Conservation (phyloP, 92 coral and sea anemone species). For the Zoanthus sociatus region DNA sequence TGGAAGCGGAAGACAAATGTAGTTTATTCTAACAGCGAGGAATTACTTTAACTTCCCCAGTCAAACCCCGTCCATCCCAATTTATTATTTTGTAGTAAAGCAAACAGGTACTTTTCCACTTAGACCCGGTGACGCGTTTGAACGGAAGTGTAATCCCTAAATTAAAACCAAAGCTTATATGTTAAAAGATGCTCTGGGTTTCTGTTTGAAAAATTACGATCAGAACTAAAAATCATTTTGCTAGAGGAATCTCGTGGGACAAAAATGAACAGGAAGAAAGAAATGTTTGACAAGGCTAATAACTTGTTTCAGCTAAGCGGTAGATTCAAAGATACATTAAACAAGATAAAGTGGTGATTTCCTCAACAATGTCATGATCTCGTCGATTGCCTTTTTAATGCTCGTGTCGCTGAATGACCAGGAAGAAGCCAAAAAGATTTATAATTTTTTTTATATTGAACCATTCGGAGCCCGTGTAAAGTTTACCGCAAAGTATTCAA, state of each 20-base stretch:
- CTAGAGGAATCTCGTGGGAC: background rate
- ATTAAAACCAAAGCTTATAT: slow-evolving; percentile 8
- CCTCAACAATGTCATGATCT: background rate
- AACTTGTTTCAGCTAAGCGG: slow-evolving; percentile 11
- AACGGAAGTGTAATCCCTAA: slow-evolving; percentile 31
- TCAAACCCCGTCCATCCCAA: slow-evolving; percentile 31
- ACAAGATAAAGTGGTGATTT: slow-evolving; percentile 31
- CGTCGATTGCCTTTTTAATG: slow-evolving; percentile 20
- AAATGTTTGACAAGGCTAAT: background rate
- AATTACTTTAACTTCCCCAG: slow-evolving; percentile 8
- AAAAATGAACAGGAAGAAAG: background rate
- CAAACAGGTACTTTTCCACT: slow-evolving; percentile 44
- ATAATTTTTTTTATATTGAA: slow-evolving; percentile 10
- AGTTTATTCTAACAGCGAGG: background rate
- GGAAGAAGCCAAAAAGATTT: background rate
- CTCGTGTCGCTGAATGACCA: background rate
- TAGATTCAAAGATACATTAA: slow-evolving; percentile 21
- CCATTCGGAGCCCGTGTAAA: slow-evolving; percentile 31
- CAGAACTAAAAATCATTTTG: background rate
- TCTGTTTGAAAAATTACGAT: background rate
- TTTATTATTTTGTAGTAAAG: slow-evolving; percentile 16
- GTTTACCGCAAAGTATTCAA: slow-evolving; percentile 14
- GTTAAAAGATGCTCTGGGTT: background rate
- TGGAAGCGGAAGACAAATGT: slow-evolving; percentile 3
- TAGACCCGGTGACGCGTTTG: slow-evolving; percentile 40